These are phyloP conservation scores for Darevskia nairensis DNA, from an alignment of 2,797 vertebrate genomes.

Conservation along the genomic window DNA sequence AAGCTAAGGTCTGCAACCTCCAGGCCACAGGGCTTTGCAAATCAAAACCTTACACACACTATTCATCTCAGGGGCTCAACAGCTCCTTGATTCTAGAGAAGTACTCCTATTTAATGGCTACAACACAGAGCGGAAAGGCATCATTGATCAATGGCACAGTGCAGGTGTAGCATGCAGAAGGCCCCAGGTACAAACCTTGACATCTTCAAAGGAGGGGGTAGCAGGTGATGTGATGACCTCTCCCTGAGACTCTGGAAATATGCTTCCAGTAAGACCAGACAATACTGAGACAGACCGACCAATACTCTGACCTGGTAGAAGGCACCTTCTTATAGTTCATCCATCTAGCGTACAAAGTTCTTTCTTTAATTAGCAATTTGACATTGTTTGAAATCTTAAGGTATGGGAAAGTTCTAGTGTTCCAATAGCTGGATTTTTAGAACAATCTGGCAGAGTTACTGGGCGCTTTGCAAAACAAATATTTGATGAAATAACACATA, in stretches of 20 bases:
- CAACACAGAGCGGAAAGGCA: neutral
- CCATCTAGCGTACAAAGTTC: conserved; percentile 30
- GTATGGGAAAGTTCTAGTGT: neutral
- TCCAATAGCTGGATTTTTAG: conserved; percentile 34
- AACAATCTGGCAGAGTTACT: conserved; percentile 44
- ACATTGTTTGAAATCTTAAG: conserved; percentile 29
- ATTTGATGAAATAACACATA: conserved; percentile 45
- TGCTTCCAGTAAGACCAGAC: neutral
- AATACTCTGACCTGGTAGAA: neutral
- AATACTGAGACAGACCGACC: neutral
- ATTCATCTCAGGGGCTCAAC: neutral
- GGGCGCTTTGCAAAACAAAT: conserved; percentile 39
- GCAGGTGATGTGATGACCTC: neutral
- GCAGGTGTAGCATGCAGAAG: neutral
- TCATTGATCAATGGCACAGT: neutral
- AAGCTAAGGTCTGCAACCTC: neutral
- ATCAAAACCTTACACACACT: neutral
- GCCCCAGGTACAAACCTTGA: neutral
- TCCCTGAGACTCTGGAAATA: neutral
- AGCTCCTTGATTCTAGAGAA: neutral
- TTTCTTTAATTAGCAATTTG: conserved; percentile 33
- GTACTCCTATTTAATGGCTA: neutral
- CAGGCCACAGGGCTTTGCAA: neutral
- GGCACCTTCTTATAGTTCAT: neutral
- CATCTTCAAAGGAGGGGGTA: neutral